phyloP scores from a whole-genome alignment of 2,888 invertebrate species.

The Lypha dubia region DNA sequence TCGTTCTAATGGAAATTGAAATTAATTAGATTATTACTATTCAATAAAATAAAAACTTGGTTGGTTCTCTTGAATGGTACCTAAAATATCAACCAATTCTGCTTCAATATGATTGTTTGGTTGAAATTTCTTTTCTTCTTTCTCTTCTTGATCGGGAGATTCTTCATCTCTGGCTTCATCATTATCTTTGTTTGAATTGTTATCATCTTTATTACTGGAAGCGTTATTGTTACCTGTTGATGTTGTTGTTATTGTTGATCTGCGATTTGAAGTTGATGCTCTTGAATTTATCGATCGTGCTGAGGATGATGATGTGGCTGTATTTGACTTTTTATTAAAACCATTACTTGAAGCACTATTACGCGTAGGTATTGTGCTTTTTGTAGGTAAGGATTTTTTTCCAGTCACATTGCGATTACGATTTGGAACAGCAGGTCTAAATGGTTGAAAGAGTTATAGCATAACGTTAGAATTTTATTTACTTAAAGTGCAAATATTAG shows the following conservation, averaged over 20 bases:
- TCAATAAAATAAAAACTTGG: not conserved
- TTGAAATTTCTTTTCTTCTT: slow-evolving; percentile 94
- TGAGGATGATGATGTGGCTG: slow-evolving; percentile 65
- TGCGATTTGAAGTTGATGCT: slow-evolving; percentile 72
- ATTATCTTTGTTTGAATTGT: slow-evolving; percentile 83
- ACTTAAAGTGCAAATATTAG: too few relatives aligned
- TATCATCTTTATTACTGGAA: slow-evolving; percentile 73
- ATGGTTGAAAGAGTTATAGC: not conserved
- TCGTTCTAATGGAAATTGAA: slow-evolving; percentile 86
- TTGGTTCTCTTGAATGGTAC: slow-evolving; percentile 81
- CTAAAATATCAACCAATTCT: slow-evolving; percentile 95
- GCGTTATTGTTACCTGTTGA: slow-evolving; percentile 43
- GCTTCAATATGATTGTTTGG: slow-evolving; percentile 91
- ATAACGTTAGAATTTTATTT: not conserved
- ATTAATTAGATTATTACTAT: not conserved
- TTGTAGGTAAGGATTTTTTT: slow-evolving; percentile 75
- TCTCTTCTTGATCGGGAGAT: slow-evolving; percentile 88
- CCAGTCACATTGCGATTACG: slow-evolving; percentile 76
- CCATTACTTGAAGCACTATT: slow-evolving; percentile 73
- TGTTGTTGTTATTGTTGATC: slow-evolving; percentile 41
- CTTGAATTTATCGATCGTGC: slow-evolving; percentile 71
- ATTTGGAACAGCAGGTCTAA: slow-evolving; percentile 78
- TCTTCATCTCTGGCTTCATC: slow-evolving; percentile 87
- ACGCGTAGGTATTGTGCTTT: slow-evolving; percentile 81
- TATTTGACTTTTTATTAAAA: slow-evolving; percentile 74